Conservation (phyloP, 2,888 invertebrate species). For the Exephanes ischioxanthus region DNA sequence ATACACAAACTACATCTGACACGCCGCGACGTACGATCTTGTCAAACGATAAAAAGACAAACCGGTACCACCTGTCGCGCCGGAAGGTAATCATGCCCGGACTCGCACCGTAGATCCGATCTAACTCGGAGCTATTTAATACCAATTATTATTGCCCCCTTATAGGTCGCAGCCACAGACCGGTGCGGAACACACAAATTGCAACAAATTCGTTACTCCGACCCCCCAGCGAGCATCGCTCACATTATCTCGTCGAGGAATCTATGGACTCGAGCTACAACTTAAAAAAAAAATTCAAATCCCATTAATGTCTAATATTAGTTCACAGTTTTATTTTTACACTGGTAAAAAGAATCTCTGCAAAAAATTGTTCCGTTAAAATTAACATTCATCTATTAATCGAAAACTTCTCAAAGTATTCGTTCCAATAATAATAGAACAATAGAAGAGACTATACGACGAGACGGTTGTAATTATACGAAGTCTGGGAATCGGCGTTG, state of each 20-base stretch:
- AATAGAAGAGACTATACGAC: neutral
- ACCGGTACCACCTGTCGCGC: slow-evolving; percentile 73
- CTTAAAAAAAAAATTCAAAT: neutral
- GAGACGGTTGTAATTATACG: neutral
- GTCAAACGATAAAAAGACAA: slow-evolving; percentile 72
- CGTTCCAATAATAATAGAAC: neutral
- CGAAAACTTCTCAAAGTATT: neutral
- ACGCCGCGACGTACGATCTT: slow-evolving; percentile 66
- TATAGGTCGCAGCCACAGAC: slow-evolving; percentile 62
- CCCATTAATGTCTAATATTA: neutral
- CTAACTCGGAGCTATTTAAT: slow-evolving; percentile 79
- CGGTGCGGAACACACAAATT: slow-evolving; percentile 75
- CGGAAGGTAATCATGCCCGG: slow-evolving; percentile 69
- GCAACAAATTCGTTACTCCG: slow-evolving; percentile 75
- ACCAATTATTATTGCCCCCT: slow-evolving; percentile 76
- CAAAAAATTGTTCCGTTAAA: neutral
- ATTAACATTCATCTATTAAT: neutral
- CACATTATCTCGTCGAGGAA: slow-evolving; percentile 50
- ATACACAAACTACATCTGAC: slow-evolving; percentile 33
- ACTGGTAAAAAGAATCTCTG: neutral
- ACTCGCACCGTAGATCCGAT: slow-evolving; percentile 73
- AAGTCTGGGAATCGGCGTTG: neutral
- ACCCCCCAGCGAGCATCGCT: slow-evolving; percentile 53
- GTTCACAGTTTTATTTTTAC: neutral
- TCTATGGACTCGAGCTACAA: slow-evolving; percentile 27